Base-by-base conservation (phyloP, 2,113 vertebrate genomes). In the Scortum barcoo region DNA sequence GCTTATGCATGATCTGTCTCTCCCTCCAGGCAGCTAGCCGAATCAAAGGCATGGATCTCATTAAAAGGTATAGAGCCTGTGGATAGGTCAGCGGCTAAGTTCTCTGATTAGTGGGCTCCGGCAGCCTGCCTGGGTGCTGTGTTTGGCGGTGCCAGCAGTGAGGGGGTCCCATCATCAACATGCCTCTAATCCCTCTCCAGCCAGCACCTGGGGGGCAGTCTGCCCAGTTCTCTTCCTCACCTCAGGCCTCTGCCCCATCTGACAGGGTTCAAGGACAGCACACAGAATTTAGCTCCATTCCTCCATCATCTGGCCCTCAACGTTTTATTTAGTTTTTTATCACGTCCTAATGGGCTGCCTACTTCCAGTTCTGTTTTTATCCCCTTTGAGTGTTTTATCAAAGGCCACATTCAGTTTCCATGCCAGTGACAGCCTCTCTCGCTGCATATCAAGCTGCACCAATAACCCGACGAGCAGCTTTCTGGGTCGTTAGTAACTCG, bases 21-120 rank as follows among this genome's bases (percentile, higher is more conserved):
- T 83, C 80, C 84, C 91, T 90, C 61, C 77, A 85, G 92, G 91
- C 76, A 6, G 86, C 57, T 40, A 51, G 77, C 68, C 26, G 40
- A 89, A 93, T 94, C 93, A 94, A 93, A 95, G 89, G 63, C 84
- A 81, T 76, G 70, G 78, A 80, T 91, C 93, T 95, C 88, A 89
- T 94, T 93, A 92, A 89, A 92, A 83, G 91, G 80, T 88, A 81
- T 65, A 22, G 86, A 65, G 86, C 79, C 86, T 58, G 79, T 86
- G 72, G 90, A 90, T 85, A 91, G 90, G 87, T 92, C 89, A 85
- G 84, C 12, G 44, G 86, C 78, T 87, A 88, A 93, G 81, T 91
- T 72, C 68, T 90, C 86, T 94, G 92, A 94, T 94, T 91, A 92
- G 91, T 86, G 62, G 61, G 77, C 74, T 83, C 76, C 70, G 13